These are phyloP conservation scores for Ochlodes sylvanus DNA, from an alignment of 2,888 invertebrate species.

Conservation along the genomic window DNA sequence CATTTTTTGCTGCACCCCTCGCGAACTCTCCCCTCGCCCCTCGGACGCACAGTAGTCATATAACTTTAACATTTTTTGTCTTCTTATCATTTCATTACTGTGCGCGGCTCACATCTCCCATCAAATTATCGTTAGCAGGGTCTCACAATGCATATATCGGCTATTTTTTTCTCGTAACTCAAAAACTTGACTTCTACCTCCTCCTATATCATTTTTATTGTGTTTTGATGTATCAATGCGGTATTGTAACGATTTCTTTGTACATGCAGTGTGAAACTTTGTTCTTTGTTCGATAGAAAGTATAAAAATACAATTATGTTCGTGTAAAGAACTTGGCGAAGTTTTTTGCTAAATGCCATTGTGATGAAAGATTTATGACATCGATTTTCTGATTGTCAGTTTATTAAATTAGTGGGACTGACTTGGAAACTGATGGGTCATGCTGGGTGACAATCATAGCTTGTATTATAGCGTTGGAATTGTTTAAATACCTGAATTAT, in stretches of 20 bases:
- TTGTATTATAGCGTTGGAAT: too few species aligned
- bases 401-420: slow-evolving; percentile 27
- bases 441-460: background rate
- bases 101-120: slow-evolving; percentile 62
- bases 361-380: slow-evolving; percentile 28
- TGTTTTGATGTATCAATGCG: slow-evolving; percentile 57
- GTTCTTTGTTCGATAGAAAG: slow-evolving; percentile 22
- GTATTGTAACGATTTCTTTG: slow-evolving; percentile 45
- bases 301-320: slow-evolving; percentile 29
- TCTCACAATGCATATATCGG: slow-evolving; percentile 67
- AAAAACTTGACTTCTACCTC: slow-evolving; percentile 62
- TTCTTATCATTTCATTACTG: slow-evolving; percentile 76
- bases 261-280: slow-evolving; percentile 41
- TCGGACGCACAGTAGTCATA: slow-evolving; percentile 52
- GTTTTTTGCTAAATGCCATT: slow-evolving; percentile 21
- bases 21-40: slow-evolving; percentile 46
- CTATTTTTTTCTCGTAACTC: slow-evolving; percentile 78
- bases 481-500: too few species aligned
- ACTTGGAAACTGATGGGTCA: slow-evolving; percentile 3
- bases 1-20: slow-evolving; percentile 49
- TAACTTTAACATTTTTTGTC: slow-evolving; percentile 51
- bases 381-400: slow-evolving; percentile 34
- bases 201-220: slow-evolving; percentile 58
- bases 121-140: slow-evolving; percentile 79
- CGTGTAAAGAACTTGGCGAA: slow-evolving; percentile 9